Conservation (phyloP, 2,888 invertebrate genomes). For the Calephelis perditalis region DNA sequence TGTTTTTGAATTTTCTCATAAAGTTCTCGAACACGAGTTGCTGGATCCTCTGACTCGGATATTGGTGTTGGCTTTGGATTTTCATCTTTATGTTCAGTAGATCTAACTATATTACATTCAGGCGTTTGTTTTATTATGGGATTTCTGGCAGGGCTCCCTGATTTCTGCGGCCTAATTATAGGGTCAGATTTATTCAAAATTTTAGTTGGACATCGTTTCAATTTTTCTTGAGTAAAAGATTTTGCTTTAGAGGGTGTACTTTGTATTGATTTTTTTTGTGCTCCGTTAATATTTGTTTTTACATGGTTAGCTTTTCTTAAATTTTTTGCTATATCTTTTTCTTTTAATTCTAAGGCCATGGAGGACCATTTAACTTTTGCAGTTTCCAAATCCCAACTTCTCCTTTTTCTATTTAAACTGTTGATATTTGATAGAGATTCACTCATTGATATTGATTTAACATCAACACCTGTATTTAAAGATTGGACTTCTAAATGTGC, state of each 20-base stretch:
- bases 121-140: slow-evolving; percentile 31
- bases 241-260: slow-evolving; percentile 36
- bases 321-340: slow-evolving; percentile 30
- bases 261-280: slow-evolving; percentile 33
- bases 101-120: slow-evolving; percentile 29
- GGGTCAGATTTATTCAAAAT: slow-evolving; percentile 43
- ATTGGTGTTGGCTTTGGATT: slow-evolving; percentile 29
- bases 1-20: slow-evolving; percentile 79
- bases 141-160: slow-evolving; percentile 39
- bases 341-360: slow-evolving; percentile 63
- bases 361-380: slow-evolving; percentile 74
- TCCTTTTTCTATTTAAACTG: slow-evolving; percentile 52
- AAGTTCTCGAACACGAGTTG: slow-evolving; percentile 54
- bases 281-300: slow-evolving; percentile 23
- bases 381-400: slow-evolving; percentile 67
- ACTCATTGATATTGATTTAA: slow-evolving; percentile 72
- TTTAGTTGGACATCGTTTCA: slow-evolving; percentile 38
- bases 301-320: slow-evolving; percentile 19
- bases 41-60: slow-evolving; percentile 55
- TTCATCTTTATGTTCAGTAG: slow-evolving; percentile 9
- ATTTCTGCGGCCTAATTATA: slow-evolving; percentile 36
- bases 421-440: slow-evolving; percentile 60
- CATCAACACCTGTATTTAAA: slow-evolving; percentile 61
- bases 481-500: slow-evolving; percentile 79
- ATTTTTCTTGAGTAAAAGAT: slow-evolving; percentile 38